A percentile compares a stretch with the other conserved stretches of the same genome.
Evolutionary conservation across 2,113 vertebrate genomes (phyloP).

Genomic region (Pluvialis apricaria): DNA sequence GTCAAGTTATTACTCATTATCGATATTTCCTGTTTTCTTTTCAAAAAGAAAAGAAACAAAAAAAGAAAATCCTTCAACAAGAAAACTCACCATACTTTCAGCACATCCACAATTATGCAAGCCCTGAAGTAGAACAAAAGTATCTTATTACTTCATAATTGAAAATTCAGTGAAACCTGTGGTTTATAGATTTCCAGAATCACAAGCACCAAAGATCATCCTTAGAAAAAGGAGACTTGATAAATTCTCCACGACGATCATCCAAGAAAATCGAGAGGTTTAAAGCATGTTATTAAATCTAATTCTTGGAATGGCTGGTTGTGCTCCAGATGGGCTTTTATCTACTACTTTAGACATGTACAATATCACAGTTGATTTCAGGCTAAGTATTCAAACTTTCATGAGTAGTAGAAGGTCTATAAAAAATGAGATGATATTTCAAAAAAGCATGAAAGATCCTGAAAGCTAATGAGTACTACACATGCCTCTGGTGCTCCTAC

Average conservation of each 20-base stretch:
- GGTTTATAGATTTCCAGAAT: neutral
- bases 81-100: neutral
- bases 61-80: neutral
- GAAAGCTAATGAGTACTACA: neutral
- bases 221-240: neutral
- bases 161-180: neutral
- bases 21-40: neutral
- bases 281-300: neutral
- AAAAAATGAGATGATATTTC: neutral
- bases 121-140: neutral
- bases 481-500: neutral
- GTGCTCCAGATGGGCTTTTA: neutral
- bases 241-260: neutral
- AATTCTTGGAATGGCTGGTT: neutral
- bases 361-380: neutral
- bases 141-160: neutral
- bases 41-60: neutral
- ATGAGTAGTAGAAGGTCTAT: neutral
- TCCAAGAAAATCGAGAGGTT: neutral
- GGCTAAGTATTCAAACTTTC: neutral
- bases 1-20: neutral
- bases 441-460: neutral
- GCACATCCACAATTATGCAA: neutral
- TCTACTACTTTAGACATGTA: neutral
- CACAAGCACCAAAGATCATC: neutral